phyloP scores from a whole-genome alignment of 2,797 vertebrate genomes.

The Pteronotus mesoamericanus region DNA sequence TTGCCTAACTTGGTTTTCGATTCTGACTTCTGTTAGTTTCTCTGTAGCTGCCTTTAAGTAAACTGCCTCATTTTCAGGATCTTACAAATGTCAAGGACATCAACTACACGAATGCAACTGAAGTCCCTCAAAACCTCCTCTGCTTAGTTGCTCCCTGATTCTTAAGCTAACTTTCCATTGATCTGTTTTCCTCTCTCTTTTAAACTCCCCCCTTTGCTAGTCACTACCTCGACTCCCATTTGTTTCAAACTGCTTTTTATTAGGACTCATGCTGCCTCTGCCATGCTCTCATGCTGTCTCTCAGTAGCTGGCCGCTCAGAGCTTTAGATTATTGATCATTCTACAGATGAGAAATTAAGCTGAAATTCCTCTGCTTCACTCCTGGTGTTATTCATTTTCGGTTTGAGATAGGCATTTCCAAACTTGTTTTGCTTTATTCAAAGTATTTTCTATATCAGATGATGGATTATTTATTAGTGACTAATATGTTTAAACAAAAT shows the following conservation, averaged over 20 bases:
- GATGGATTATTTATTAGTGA: neutral
- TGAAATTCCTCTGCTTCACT: neutral
- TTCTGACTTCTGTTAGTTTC: neutral
- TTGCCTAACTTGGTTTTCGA: neutral
- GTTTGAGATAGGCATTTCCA: neutral
- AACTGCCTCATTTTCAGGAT: neutral
- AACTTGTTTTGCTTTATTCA: neutral
- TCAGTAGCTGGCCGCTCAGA: slow-evolving; percentile 1
- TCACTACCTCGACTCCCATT: neutral
- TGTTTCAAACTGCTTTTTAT: slow-evolving; percentile 57
- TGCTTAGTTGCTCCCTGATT: slow-evolving; percentile 7
- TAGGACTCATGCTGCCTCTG: slow-evolving; percentile 25
- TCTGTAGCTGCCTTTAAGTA: neutral
- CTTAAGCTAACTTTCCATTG: slow-evolving; percentile 48
- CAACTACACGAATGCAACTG: slow-evolving; percentile 2
- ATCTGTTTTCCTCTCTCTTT: slow-evolving; percentile 44
- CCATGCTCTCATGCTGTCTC: slow-evolving; percentile 24
- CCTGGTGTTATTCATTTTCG: neutral
- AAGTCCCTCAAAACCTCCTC: slow-evolving; percentile 15
- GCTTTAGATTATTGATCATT: slow-evolving; percentile 46
- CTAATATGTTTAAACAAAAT: neutral
- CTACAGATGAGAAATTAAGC: slow-evolving; percentile 27
- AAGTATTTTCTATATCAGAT: neutral
- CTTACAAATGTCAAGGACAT: neutral
- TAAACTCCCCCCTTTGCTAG: neutral